Base-by-base conservation (phyloP, 2,888 invertebrate genomes). In the Gonocerus acuteangulatus region DNA sequence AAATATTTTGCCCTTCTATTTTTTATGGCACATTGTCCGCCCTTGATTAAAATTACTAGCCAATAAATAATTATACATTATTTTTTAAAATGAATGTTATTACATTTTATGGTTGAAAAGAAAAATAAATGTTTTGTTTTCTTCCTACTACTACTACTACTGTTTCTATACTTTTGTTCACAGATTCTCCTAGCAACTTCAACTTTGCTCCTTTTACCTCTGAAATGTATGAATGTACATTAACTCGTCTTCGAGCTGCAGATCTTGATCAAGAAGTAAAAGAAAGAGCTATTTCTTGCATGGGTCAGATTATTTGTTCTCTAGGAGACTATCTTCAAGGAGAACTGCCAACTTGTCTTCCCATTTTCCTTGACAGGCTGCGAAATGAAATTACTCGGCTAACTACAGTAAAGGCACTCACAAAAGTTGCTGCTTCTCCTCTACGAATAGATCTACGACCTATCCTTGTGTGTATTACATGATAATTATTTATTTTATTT, bases 261-360 rank as follows among this genome's bases (percentile, higher is more conserved):
- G 97, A 99, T 73, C 95, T 97, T 72, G 99, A 99, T 77, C 97
- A 99, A 74, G 99, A 99, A 77, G 97, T 99, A 0, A 97, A 99
- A 75, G 99, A 99, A 73, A 82, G 95, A 21, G 95, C 99, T 9
- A 97, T 99, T 66, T 89, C 94, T 1, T 94, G 96, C 70, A 92
- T 94, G 87, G 95, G 95, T 13, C 93, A 95, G 74, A 86, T 96
- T 52, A 83, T 97, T 51, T 88, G 91, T 64, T 91, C 92, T 74
- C 84, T 96, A 68, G 66, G 66, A 7, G 66, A 66, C 32, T 62
- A 67, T 48, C 74, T 76, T 18, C 73, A 81, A 75, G 73, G 77
- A 56, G 92, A 95, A 73, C 78, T 96, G 60, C 82, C 82, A 1
- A 82, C 84, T 3, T 96, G 95, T 73, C 79, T 99, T 66, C 95